Base-by-base conservation (phyloP, 2,888 invertebrate species). In the Limenitis camilla region DNA sequence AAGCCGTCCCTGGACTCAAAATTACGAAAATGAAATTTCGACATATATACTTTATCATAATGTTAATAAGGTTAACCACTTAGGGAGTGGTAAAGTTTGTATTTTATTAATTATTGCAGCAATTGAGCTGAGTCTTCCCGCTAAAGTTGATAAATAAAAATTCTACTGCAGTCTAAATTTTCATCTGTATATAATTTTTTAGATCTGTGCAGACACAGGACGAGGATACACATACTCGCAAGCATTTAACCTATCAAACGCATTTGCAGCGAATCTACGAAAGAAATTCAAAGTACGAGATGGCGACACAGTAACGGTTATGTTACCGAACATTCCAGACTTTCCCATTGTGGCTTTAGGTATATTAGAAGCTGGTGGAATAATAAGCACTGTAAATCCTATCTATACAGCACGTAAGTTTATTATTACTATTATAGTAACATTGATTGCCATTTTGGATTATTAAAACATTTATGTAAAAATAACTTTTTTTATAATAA, bases 251-350 rank as follows among this genome's bases (percentile, higher is more conserved):
- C 81, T 90, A 30, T 89, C 91, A n/a, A 89, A 88, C 47, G 90
- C 91, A 44, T 90, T 94, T 53, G 90, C 92, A 0, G 90, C 91
- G 0, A 89, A 91, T 59, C 87, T 95, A 48, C 88, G 92, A 44
- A 88, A 81, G 28, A 91, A 92, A 68, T 88, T 94, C 47, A 91
- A 92, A 53, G 72, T 94, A 9, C 77, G 77, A 48, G 89, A 90
- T 58, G 91, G 92, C 0, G 93, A 95, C 65, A 88, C 92, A 0
- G 73, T 95, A 1, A 92, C 92, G 0, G 63, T 95, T 5, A 89
- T 94, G 66, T 68, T 94, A 50, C 94, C 94, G 0, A 96, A 96
- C 71, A 66, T 91, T 28, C 94, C 95, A 0, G 95, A 96, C 74
- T 93, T 89, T 67, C 90, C 92, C 0, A 79, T 94, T 9, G 89